Base-by-base conservation (phyloP, 2,888 invertebrate genomes). In the Cheilosia pagana region DNA sequence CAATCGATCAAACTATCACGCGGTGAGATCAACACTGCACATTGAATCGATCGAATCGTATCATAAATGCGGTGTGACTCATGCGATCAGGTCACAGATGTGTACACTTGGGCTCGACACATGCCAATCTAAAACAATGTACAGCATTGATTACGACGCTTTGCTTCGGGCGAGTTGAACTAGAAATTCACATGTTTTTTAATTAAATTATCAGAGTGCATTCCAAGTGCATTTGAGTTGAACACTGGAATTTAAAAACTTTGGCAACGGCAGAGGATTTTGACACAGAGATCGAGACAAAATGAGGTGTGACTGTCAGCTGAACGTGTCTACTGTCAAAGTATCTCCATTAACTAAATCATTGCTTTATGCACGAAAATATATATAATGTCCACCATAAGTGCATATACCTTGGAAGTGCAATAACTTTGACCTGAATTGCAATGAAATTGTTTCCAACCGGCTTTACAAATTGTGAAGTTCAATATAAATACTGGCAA, bases 1-100 rank as follows among this genome's bases (percentile, higher is more conserved):
- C 67, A 72, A 82, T 82, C 72, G 77, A 82, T 82, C 77, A 82
- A 77, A 62, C 53, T 72, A 68, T 82, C 72, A 68, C 67, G 62
- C 67, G 60, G 72, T 82, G 77, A 82, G 72, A 82, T 77, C 82
- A 82, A 77, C 77, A 72, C 21, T 72, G 65, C 71, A 72, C 71
- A 19, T 39, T 25, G 48, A 21, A 19, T 60, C 35, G 48, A 77
- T 71, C 63, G 21, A n/a, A 63, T 70, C 68, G 70, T 43, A 81
- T 75, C 65, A 67, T 60, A 72, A 60, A 4, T 35, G 3, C 23
- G 3, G 57, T 31, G 14, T 77, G 82, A 77, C 45, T 82, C 82
- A 82, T 60, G 25, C 23, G 39, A 6, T n/a, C 41, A 53, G 53
- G 45, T 71, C 65, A 53, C 60, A 60, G 31, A 68, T 77, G 60